Evolutionary conservation across 2,888 invertebrate species (phyloP).

Genomic region (Melipona bicolor): DNA sequence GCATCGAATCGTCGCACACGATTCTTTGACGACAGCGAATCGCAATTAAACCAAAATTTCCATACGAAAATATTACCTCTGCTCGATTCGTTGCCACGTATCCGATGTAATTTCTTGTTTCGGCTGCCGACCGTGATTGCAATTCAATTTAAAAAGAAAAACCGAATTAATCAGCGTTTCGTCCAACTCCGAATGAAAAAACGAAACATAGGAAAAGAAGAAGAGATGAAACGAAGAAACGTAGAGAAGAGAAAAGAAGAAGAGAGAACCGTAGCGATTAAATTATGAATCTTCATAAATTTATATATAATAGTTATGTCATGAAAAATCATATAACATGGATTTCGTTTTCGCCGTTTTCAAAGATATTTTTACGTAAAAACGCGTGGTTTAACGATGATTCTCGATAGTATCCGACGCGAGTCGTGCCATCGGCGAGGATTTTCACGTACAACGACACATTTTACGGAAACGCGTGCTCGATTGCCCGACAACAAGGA

Average conservation of each 20-base stretch:
- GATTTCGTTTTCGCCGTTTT: background rate
- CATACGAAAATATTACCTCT: constrained; percentile 11
- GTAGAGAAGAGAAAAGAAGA: background rate
- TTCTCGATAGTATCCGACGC: background rate
- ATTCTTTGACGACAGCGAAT: background rate
- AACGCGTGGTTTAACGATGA: no score
- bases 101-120: background rate
- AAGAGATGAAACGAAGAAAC: background rate
- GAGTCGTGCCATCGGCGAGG: background rate
- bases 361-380: no score
- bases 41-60: constrained; percentile 8
- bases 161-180: background rate
- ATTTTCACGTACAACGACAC: constrained; percentile 47
- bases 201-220: no score
- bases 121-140: no score
- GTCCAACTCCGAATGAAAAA: background rate
- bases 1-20: background rate
- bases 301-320: no score
- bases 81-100: background rate
- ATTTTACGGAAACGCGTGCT: constrained; percentile 53
- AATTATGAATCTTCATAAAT: no score
- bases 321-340: no score
- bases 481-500: constrained; percentile 41
- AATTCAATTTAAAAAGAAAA: background rate
- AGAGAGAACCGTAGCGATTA: no score